Base-by-base conservation (phyloP, 2,888 invertebrate genomes). In the Chirona hameri region DNA sequence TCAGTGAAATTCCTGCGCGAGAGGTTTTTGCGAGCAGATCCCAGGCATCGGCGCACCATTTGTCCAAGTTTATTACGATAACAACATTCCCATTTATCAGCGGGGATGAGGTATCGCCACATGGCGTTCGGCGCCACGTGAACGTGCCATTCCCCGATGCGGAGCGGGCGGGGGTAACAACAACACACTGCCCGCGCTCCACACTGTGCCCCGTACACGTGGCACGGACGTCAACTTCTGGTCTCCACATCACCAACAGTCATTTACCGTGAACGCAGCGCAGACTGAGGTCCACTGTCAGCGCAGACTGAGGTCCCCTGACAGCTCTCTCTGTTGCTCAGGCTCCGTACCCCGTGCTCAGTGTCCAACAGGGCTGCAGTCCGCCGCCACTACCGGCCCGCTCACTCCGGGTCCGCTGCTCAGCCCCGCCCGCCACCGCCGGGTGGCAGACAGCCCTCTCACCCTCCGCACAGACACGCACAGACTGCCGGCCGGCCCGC, bases 1-100 rank as follows among this genome's bases (percentile, higher is more conserved):
- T 72, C 76, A 12, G 76, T 9, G 24, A 39, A 76, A 76, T 76
- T 76, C 39, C 18, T 46, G 76, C 24, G 39, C 10, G 24, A 24
- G 24, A 1, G 7, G 76, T 76, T 76, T 76, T 46, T 76, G 46
- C 39, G 39, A 15, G 72, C 14, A 7, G 18, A 72, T 31, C 31
- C 29, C 76, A 7, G 39, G 76, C 39, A 21, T 9, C 10, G 21
- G 24, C 76, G 76, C 52, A 52, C 24, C 39, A 46, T 76, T 76
- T 76, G 76, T 46, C 76, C 76, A 10, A 15, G 76, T 46, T 46
- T 46, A 76, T 76, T 7, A 46, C 76, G 46, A 76, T 76, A 76
- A 76, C 76, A 76, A 76, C 76, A 76, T 12, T 5, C 15, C 24
- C 46, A 46, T 76, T 76, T 76, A 76, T 76, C 76, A 76, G 24